phyloP scores from a whole-genome alignment of 2,113 vertebrate species.

The Protobothrops flavoviridis region DNA sequence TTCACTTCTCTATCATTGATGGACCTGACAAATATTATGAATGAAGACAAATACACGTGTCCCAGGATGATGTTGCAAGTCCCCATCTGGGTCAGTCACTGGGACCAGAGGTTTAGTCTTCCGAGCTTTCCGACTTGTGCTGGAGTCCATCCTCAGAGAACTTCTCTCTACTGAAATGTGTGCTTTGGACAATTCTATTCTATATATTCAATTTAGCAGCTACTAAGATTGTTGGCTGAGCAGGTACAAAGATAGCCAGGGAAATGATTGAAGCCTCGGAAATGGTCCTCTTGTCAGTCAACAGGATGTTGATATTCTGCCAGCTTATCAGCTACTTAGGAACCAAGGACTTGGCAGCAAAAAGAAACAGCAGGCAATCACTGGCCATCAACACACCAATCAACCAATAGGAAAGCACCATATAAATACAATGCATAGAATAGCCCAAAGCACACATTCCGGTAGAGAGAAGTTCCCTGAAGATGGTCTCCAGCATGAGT shows the following conservation, averaged over 20 bases:
- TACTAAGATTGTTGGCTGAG: not conserved
- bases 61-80: not conserved
- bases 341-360: too few relatives aligned
- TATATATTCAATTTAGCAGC: not conserved
- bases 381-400: too few relatives aligned
- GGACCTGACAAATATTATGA: not conserved
- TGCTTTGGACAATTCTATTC: not conserved
- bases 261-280: not conserved
- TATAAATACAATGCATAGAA: too few relatives aligned
- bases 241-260: not conserved
- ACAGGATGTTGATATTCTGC: not conserved
- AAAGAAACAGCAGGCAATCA: too few relatives aligned
- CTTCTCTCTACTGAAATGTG: not conserved
- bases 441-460: too few relatives aligned
- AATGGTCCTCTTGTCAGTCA: not conserved
- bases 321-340: not conserved
- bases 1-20: not conserved
- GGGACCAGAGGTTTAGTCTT: not conserved
- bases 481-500: too few relatives aligned
- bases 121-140: not conserved
- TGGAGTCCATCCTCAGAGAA: not conserved
- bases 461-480: too few relatives aligned
- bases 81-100: not conserved
- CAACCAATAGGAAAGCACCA: too few relatives aligned
- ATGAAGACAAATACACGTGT: not conserved